These are phyloP conservation scores for Orussus abietinus DNA, from an alignment of 1,140 invertebrate genomes.

Conservation along the genomic window DNA sequence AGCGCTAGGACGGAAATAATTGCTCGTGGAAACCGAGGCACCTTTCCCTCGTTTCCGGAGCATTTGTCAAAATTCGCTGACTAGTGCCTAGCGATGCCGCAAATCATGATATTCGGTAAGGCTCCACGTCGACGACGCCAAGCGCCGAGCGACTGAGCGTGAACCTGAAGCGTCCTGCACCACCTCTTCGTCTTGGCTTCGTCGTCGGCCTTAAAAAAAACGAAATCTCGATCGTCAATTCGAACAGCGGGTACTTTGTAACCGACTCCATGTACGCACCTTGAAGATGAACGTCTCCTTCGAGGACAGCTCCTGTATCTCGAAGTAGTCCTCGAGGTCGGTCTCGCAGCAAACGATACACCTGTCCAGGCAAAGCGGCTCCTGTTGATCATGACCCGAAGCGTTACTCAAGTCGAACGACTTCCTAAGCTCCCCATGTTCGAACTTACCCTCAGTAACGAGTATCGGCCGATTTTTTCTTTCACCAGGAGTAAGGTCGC, in stretches of 20 bases:
- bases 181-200: conserved; percentile 78
- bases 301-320: conserved; percentile 88
- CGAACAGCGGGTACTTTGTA: no score
- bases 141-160: conserved; percentile 83
- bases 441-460: conserved; percentile 72
- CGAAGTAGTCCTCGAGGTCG: conserved; percentile 89
- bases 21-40: background rate
- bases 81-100: conserved; percentile 57
- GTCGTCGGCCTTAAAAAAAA: conserved; percentile 77
- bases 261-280: no score
- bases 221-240: no score
- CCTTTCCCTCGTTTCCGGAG: background rate
- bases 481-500: conserved; percentile 83
- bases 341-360: conserved; percentile 86
- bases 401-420: no score
- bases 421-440: no score
- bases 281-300: conserved; percentile 94
- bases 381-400: no score
- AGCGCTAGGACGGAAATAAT: no score
- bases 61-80: background rate
- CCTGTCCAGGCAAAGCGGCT: conserved; percentile 83
- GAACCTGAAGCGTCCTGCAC: conserved; percentile 84
- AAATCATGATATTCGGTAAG: conserved; percentile 94
- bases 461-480: conserved; percentile 85
- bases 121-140: conserved; percentile 90